Base-by-base conservation (phyloP, 1,140 invertebrate species). In the Trissolcus basalis region DNA sequence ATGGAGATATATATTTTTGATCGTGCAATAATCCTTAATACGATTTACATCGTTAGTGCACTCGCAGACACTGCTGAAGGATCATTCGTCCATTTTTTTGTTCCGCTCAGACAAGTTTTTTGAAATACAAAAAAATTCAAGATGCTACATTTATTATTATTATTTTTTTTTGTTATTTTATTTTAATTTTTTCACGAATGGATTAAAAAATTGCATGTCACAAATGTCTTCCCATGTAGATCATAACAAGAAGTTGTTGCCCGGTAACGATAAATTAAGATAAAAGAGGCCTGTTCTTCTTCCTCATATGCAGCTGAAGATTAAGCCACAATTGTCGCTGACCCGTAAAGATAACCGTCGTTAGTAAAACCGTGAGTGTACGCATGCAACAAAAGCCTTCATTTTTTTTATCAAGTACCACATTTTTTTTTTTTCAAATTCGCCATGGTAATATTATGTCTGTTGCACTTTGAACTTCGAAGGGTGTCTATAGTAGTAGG, bases 1-100 rank as follows among this genome's bases (percentile, higher is more conserved):
- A 65, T 64, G 73, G 82, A 81, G 83, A 87, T 86, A 27, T 27
- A 27, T 27, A 88, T 88, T 87, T 88, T 86, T 87, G 82, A 88
- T 88, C 87, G 84, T 77, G 81, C 84, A 87, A 88, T 88, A 88
- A 88, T 88, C 85, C 83, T 69, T 88, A 87, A 87, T 87, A 87
- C 86, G 85, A 88, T 88, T 88, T 87, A 86, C 84, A 82, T 82
- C 82, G 80, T 79, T 83, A 81, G 74, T 82, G 75, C 79, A 82
- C 74, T 63, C 79, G 80, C 78, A 78, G 68, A 82, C 70, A 56
- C 68, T 77, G 69, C 65, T 67, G 9, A 9, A 9, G n/a, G n/a
- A 39, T 39, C 36, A 39, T 39, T 6, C 19, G 1, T 39, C 9
- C 36, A 39, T 4, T 39, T 39, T 39, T 39, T 39, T 39, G 1